Evolutionary conservation across 2,113 vertebrate genomes (phyloP).

Genomic region (Bettongia penicillata): DNA sequence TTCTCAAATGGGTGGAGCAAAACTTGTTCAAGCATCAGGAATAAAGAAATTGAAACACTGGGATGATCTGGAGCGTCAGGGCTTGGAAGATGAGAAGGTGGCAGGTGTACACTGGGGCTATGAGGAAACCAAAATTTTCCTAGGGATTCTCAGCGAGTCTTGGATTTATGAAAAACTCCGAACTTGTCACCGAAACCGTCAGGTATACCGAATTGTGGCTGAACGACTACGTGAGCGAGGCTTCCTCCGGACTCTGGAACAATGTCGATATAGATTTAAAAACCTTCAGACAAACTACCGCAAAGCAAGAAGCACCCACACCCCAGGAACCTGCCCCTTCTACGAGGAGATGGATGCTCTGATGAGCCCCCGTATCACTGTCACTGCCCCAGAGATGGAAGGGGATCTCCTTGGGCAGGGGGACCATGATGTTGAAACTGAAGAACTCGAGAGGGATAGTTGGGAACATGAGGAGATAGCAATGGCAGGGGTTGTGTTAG

Average conservation of each 20-base stretch:
- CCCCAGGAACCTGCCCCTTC: neutral
- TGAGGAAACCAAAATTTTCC: neutral
- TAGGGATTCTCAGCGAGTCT: constrained; percentile 8
- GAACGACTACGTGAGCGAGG: neutral
- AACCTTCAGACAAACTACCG: constrained; percentile 43
- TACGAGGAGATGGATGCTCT: neutral
- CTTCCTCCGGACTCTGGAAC: constrained; percentile 8
- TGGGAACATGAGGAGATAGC: neutral
- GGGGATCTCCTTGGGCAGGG: neutral
- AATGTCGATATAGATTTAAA: constrained; percentile 16
- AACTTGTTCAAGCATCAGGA: neutral
- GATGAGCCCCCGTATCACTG: neutral
- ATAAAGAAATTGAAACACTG: neutral
- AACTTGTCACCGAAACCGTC: neutral
- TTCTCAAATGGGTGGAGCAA: neutral
- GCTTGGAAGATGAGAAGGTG: neutral
- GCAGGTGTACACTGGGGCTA: neutral
- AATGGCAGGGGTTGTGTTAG: neutral
- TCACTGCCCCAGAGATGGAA: neutral
- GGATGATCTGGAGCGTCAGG: neutral
- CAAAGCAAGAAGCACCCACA: constrained; percentile 40
- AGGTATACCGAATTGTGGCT: neutral
- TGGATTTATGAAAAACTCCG: neutral
- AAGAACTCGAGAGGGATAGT: neutral
- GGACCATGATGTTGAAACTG: neutral